phyloP scores from a whole-genome alignment of 2,888 invertebrate species.

The Aporophyla nigra region DNA sequence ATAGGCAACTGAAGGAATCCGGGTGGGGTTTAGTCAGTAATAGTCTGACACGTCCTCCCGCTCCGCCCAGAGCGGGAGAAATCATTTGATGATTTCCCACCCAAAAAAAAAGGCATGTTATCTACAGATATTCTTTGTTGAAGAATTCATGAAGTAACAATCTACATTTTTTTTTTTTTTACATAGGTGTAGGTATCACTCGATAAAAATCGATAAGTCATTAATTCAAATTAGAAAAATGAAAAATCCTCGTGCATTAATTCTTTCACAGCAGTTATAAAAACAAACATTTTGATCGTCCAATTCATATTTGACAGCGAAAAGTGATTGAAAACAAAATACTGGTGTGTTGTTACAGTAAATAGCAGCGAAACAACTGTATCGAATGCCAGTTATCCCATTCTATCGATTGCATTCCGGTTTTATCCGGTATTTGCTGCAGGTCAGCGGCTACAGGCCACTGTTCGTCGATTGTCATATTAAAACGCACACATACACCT shows the following conservation, averaged over 20 bases:
- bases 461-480: conserved; percentile 49
- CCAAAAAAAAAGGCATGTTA: too few species aligned
- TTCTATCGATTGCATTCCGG: conserved; percentile 55
- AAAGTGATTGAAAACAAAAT: conserved; percentile 22
- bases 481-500: too few species aligned
- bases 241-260: background rate
- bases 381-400: conserved; percentile 43
- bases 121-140: background rate
- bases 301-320: background rate
- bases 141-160: background rate
- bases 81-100: too few species aligned
- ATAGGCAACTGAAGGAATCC: too few species aligned
- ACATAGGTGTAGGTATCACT: background rate
- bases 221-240: background rate
- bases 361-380: conserved; percentile 47
- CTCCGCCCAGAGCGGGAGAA: too few species aligned
- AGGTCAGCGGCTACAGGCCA: conserved; percentile 29
- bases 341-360: conserved; percentile 36
- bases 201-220: background rate
- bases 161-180: too few species aligned
- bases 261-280: background rate
- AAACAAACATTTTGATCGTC: background rate
- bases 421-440: conserved; percentile 56
- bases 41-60: too few species aligned
- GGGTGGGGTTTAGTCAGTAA: too few species aligned